Evolutionary conservation across 2,113 vertebrate genomes (phyloP).

Genomic region (Cricetomys ansorgei): DNA sequence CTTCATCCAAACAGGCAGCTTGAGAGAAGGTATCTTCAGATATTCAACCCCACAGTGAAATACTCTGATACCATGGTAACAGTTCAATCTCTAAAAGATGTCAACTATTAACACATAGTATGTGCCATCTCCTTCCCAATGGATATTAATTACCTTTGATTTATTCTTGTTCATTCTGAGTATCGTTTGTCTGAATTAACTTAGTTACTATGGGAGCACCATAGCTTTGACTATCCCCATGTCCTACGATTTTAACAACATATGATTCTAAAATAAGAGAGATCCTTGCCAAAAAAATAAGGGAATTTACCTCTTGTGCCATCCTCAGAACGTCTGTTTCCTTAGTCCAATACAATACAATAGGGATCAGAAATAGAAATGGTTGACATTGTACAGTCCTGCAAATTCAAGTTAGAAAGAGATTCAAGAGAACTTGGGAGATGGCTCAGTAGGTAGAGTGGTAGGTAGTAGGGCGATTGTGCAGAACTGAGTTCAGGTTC

Average conservation of each 20-base stretch:
- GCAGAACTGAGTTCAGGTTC: not conserved
- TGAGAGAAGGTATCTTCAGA: slow-evolving; percentile 64
- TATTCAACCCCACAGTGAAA: slow-evolving; percentile 40
- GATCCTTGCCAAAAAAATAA: slow-evolving; percentile 6
- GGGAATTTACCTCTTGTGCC: not conserved
- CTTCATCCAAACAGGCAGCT: slow-evolving; percentile 56
- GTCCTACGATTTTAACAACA: not conserved
- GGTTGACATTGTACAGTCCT: not conserved
- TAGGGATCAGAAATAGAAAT: not conserved
- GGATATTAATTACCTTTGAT: slow-evolving; percentile 63
- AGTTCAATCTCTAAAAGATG: slow-evolving; percentile 62
- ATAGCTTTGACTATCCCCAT: slow-evolving; percentile 21
- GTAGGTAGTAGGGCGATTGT: too few species aligned
- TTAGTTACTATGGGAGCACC: not conserved
- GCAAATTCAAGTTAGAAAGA: not conserved
- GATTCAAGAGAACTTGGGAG: not conserved
- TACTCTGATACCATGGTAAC: slow-evolving; percentile 59
- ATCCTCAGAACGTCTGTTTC: not conserved
- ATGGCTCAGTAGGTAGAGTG: not conserved
- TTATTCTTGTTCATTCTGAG: slow-evolving; percentile 47
- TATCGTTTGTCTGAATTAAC: slow-evolving; percentile 46
- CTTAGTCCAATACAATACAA: not conserved
- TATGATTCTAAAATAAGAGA: slow-evolving; percentile 14
- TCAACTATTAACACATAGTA: slow-evolving; percentile 55
- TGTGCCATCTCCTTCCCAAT: slow-evolving; percentile 52